A percentile compares a stretch with the other conserved stretches of the same genome.
Conservation (phyloP, 2,113 vertebrate genomes). For the Gambusia holbrooki region DNA sequence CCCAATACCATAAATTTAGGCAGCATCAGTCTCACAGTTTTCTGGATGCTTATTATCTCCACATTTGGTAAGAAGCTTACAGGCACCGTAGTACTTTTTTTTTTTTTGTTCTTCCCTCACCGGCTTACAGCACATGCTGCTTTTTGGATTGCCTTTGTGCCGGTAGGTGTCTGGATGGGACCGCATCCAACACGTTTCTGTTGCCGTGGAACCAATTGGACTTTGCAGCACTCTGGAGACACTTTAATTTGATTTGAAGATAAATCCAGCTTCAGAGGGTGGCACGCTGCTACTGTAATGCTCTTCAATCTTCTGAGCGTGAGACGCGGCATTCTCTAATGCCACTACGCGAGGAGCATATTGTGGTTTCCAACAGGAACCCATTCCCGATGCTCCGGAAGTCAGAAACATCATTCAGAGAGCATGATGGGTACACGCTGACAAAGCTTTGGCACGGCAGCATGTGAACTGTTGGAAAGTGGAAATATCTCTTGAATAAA, state of each 20-base stretch:
- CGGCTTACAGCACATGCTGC: slow-evolving; percentile 64
- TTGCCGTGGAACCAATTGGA: slow-evolving; percentile 63
- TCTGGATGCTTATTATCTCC: slow-evolving; percentile 56
- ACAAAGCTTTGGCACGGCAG: neutral
- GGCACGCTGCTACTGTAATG: neutral
- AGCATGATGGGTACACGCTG: neutral
- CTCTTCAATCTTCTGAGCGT: slow-evolving; percentile 4
- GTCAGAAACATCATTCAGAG: neutral
- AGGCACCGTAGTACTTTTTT: slow-evolving; percentile 44
- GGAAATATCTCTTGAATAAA: neutral
- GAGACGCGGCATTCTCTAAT: neutral
- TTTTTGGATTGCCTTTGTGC: slow-evolving; percentile 67
- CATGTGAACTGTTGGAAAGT: neutral
- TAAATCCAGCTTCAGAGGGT: slow-evolving; percentile 11
- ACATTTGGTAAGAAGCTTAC: slow-evolving; percentile 69
- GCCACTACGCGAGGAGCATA: neutral
- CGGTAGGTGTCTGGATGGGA: slow-evolving; percentile 60
- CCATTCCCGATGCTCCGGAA: neutral
- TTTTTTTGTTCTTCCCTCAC: slow-evolving; percentile 52
- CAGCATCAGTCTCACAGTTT: slow-evolving; percentile 54
- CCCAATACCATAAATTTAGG: slow-evolving; percentile 41
- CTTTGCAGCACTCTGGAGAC: slow-evolving; percentile 23
- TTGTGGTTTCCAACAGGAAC: neutral
- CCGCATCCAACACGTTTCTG: slow-evolving; percentile 66
- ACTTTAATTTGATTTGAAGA: slow-evolving; percentile 13